Evolutionary conservation across 2,888 invertebrate species (phyloP).

Genomic region (Callimorpha dominula): DNA sequence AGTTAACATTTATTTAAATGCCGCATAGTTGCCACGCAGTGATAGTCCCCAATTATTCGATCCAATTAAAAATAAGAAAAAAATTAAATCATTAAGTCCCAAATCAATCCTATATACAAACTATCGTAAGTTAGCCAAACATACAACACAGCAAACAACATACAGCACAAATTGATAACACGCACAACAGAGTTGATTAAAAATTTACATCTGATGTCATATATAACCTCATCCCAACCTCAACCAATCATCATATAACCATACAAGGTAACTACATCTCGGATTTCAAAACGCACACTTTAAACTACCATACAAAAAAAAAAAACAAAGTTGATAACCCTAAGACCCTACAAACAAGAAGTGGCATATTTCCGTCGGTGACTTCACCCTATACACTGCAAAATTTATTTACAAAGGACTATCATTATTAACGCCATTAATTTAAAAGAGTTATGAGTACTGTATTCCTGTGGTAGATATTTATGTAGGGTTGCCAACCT

Average conservation of each 20-base stretch:
- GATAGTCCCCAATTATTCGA: too few species aligned
- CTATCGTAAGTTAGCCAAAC: neutral
- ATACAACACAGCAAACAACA: neutral
- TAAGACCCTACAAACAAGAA: conserved; percentile 40
- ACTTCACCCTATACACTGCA: conserved; percentile 70
- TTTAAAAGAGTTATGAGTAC: conserved; percentile 38
- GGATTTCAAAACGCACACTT: conserved; percentile 17
- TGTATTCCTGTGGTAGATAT: conserved; percentile 3
- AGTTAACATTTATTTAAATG: too few species aligned
- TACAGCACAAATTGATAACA: neutral
- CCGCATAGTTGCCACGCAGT: too few species aligned
- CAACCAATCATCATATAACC: conserved; percentile 5
- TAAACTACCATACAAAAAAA: conserved; percentile 27
- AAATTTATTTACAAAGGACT: conserved; percentile 66
- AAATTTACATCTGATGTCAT: conserved; percentile 14
- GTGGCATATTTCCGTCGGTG: conserved; percentile 62
- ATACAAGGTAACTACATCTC: conserved; percentile 12
- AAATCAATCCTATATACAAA: neutral
- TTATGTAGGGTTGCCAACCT: conserved; percentile 6
- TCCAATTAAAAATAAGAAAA: neutral
- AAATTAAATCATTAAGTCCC: neutral
- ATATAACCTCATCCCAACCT: too few species aligned
- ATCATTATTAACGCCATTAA: conserved; percentile 56
- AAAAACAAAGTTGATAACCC: conserved; percentile 43
- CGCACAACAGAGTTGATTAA: neutral